Evolutionary conservation across 2,113 vertebrate species (phyloP).

Genomic region (Saimiri boliviensis): DNA sequence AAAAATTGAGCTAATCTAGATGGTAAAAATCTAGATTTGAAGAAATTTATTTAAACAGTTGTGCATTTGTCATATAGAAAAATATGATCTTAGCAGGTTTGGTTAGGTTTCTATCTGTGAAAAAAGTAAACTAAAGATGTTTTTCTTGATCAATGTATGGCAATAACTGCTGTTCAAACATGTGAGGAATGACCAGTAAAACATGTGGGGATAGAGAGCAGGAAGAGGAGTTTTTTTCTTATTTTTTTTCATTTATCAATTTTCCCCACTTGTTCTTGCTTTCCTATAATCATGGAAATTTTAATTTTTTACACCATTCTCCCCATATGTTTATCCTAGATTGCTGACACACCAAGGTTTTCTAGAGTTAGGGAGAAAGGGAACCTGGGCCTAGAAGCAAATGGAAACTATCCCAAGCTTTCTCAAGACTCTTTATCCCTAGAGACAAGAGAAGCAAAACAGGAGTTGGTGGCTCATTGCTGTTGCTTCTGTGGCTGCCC

Average conservation of each 20-base stretch:
- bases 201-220: neutral
- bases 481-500: neutral
- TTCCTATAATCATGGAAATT: neutral
- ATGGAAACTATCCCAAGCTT: neutral
- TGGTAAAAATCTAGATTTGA: slow-evolving; percentile 16
- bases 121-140: neutral
- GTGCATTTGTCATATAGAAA: neutral
- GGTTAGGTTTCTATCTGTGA: neutral
- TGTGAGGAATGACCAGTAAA: neutral
- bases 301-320: neutral
- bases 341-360: neutral
- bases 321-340: neutral
- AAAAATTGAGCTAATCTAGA: slow-evolving; percentile 19
- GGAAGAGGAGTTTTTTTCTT: neutral
- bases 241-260: neutral
- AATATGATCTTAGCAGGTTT: neutral
- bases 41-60: slow-evolving; percentile 35
- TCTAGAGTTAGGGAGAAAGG: neutral
- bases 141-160: neutral
- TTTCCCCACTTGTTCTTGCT: neutral
- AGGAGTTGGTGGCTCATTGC: neutral
- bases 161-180: neutral
- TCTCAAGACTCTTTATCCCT: neutral
- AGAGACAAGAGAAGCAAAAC: neutral
- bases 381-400: neutral